These are phyloP conservation scores for Halocynthia roretzi DNA, from an alignment of 23 tunicate genomes.

Conservation along the genomic window DNA sequence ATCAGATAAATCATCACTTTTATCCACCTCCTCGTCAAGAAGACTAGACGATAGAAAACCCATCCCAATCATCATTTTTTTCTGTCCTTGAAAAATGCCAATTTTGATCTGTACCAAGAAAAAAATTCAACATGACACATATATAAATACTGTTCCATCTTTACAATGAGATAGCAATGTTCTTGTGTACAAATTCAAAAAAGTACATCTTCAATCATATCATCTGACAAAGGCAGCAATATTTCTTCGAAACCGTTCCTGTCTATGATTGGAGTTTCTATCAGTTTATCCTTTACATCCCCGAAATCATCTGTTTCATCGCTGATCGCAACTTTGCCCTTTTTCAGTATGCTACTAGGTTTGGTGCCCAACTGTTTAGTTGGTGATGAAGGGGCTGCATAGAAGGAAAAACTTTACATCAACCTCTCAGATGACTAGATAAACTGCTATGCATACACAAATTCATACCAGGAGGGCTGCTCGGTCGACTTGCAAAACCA, in stretches of 20 bases:
- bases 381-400: slow-evolving; percentile 29
- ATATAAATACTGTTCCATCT: neutral
- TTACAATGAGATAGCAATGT: neutral
- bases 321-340: slow-evolving; percentile 24
- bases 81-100: slow-evolving; percentile 51
- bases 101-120: slow-evolving; percentile 37
- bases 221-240: slow-evolving; percentile 10
- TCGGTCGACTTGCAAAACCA: slow-evolving; percentile 75
- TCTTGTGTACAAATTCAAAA: neutral
- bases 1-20: too few species aligned
- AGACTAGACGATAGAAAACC: slow-evolving; percentile 21
- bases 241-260: slow-evolving; percentile 8
- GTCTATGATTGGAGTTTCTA: slow-evolving; percentile 10
- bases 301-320: slow-evolving; percentile 47
- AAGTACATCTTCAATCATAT: slow-evolving; percentile 5
- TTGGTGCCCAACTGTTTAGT: slow-evolving; percentile 37
- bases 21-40: too few species aligned
- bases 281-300: slow-evolving; percentile 13
- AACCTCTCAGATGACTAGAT: neutral
- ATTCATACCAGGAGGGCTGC: slow-evolving; percentile 56
- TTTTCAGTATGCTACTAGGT: slow-evolving; percentile 74
- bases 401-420: neutral
- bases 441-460: neutral
- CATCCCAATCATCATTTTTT: slow-evolving; percentile 62
- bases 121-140: neutral